Evolutionary conservation across 2,797 vertebrate genomes (phyloP).

Genomic region (Notolabrus celidotus): DNA sequence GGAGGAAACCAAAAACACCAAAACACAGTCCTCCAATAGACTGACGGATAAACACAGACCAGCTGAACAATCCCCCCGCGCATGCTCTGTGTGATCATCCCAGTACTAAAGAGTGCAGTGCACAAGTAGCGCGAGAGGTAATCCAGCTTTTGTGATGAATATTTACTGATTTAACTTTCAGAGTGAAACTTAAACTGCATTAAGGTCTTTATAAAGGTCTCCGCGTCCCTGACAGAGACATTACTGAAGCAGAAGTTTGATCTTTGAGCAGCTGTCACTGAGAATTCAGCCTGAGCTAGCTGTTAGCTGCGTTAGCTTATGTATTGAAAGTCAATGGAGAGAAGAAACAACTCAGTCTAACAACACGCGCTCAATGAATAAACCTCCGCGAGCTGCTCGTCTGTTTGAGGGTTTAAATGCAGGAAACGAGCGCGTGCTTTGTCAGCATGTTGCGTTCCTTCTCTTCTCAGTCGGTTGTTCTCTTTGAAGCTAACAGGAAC

Average conservation of each 20-base stretch:
- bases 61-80: constrained; percentile 27
- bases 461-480: neutral
- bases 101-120: constrained; percentile 48
- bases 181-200: neutral
- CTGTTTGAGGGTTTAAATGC: accelerated
- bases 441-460: neutral
- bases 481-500: constrained; percentile 40
- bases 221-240: neutral
- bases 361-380: constrained; percentile 5
- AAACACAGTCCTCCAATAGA: neutral
- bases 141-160: constrained; percentile 35
- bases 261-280: constrained; percentile 26
- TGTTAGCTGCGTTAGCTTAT: constrained; percentile 65
- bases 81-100: constrained; percentile 57
- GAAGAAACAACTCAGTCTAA: constrained; percentile 15
- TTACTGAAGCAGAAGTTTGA: neutral
- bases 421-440: neutral
- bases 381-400: neutral
- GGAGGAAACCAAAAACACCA: too few species aligned
- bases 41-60: neutral
- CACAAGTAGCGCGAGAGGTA: constrained; percentile 64
- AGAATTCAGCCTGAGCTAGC: constrained; percentile 41
- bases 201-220: neutral
- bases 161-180: neutral
- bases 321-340: constrained; percentile 50